Base-by-base conservation (phyloP, 1,140 invertebrate genomes). In the Spodoptera litura region DNA sequence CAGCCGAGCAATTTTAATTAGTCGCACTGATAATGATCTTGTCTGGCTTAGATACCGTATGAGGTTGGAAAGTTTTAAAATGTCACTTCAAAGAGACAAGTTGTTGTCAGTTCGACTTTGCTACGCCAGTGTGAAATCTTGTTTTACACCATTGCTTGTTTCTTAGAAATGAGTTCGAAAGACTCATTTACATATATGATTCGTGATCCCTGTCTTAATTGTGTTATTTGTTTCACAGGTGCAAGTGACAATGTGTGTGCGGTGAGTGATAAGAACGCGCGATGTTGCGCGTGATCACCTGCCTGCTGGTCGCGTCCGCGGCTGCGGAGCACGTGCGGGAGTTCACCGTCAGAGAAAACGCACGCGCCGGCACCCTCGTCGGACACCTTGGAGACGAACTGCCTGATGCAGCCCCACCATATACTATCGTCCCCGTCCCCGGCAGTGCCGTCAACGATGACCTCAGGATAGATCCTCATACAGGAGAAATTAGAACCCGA, bases 401-500 rank as follows among this genome's bases (percentile, higher is more conserved):
- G 12, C 95, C 96, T n/a, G 95, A 96, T 81, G 95, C 96, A 49
- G 96, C 96, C 1, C 97, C 98, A 6, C 98, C 98, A 0, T 98
- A 98, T 93, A 95, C 98, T 53, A 98, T 99, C 62, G 98, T 99
- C 5, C 97, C 98, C 9, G 97, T 98, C 44, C 96, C 96, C 0
- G 97, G 98, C 72, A 97, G 97, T 84, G 96, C 96, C 71, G 97
- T 98, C n/a, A 98, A 98, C 84, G 96, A 96, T 12, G 98, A 99
- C 89, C 95, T 99, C 51, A 95, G 95, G 61, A 98, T 99, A 74
- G 98, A 99, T 88, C 96, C 97, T 31, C 96, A 96, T 51, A 98
- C 98, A 0, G 99, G 99, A 0, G 98, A 99, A 92, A 99, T 99
- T 82, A 95, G 96, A 68, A 99, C 98, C 9, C 96, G 96, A 87